phyloP scores from a whole-genome alignment of 2,113 vertebrate genomes.

The Elachura formosa region DNA sequence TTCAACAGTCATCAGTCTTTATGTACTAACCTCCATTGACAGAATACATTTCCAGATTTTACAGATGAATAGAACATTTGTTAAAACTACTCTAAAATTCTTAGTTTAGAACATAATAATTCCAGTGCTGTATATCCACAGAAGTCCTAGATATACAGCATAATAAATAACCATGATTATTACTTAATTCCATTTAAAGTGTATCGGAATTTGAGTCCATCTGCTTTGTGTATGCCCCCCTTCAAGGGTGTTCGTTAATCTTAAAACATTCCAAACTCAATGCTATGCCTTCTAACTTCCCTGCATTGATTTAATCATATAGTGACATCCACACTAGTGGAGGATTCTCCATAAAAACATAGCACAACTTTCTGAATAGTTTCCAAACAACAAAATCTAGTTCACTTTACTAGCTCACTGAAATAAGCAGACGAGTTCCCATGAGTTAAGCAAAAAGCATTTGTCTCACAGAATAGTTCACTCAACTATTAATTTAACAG shows the following conservation, averaged over 20 bases:
- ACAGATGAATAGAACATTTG: slow-evolving; percentile 13
- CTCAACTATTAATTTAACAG: neutral
- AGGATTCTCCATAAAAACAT: neutral
- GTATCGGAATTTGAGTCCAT: neutral
- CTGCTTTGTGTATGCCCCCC: rapidly evolving
- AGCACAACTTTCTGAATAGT: neutral
- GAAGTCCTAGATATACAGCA: neutral
- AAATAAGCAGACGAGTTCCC: neutral
- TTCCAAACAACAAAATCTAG: neutral
- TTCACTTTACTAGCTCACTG: neutral
- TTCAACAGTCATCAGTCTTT: slow-evolving; percentile 1
- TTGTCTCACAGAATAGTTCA: neutral
- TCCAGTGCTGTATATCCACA: neutral
- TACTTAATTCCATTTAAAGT: neutral
- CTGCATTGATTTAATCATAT: neutral
- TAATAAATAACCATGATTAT: neutral
- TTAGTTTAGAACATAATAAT: neutral
- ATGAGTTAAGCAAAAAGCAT: neutral
- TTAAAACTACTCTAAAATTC: neutral
- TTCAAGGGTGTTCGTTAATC: neutral
- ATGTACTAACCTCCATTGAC: slow-evolving; percentile 13
- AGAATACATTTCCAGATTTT: neutral
- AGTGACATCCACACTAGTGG: neutral
- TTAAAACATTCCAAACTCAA: neutral
- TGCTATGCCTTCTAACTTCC: neutral